Base-by-base conservation (phyloP, 2,888 invertebrate species). In the Morinoia aosen region DNA sequence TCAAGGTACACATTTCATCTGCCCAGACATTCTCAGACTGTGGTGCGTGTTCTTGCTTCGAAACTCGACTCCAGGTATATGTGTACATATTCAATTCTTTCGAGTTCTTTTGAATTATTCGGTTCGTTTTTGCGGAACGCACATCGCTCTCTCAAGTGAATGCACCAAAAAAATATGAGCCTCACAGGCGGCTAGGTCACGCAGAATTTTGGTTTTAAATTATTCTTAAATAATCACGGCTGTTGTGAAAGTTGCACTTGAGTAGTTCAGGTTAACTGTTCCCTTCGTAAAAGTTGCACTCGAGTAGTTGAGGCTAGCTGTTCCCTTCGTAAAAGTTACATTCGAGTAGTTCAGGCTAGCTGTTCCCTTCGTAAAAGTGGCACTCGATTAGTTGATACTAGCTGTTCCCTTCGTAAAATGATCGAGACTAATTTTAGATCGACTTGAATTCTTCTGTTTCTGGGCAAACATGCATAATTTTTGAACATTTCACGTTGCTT, bases 61-160 rank as follows among this genome's bases (percentile, higher is more conserved):
- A 76, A 76, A 76, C 16, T 76, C 76, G 76, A 76, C 76, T 76
- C 76, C 76, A 76, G 76, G 76, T 76, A 76, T 76, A 76, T 19
- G 33, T 33, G 8, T 76, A 10, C 76, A 76, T 76, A 48, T 48
- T 48, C 5, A 2, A 4, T 48, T 48, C 48, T 48, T 48, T 5
- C 25, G 33, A 19, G 10, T 33, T 76, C 0, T 19, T 33, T 76
- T 76, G 76, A 76, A 76, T 16, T 76, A 25, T 76, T 76, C 3
- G 10, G 76, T 33, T 76, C 2, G 25, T 76, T 76, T 76, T 19
- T 33, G 19, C 33, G 10, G 48, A 0, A 33, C 76, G 76, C 76
- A 76, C 76, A 16, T 10, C 76, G 25, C 76, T 12, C 61, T 61
- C 19, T 76, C 33, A 76, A 33, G 76, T 16, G 19, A 76, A 3